Base-by-base conservation (phyloP, 2,797 vertebrate genomes). In the Syngnathus acus region DNA sequence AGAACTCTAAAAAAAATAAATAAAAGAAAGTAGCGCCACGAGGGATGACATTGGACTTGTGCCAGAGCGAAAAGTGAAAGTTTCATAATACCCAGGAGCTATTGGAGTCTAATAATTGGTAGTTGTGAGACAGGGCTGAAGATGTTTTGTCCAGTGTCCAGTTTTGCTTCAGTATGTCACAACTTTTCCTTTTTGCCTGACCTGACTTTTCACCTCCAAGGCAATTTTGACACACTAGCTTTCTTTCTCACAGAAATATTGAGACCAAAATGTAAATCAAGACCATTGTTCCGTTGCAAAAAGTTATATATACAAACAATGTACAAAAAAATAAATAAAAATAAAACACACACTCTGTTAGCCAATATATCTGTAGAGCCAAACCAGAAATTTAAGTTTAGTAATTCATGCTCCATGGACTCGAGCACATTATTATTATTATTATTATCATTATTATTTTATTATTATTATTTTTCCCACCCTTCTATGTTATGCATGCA, bases 91-190 rank as follows among this genome's bases (percentile, higher is more conserved):
- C 42, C 13, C 9, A 58, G 62, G 54, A 68, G 75, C 77, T 67
- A 71, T 74, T 73, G 73, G 73, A 79, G 83, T 32, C 71, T 79
- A 70, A 78, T 77, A 75, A 73, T 78, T 39, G 64, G 37, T 53
- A 63, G 50, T 66, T 72, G 70, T 69, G 60, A 78, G 70, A 67
- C 39, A 63, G 72, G 72, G 65, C 54, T 70, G 38, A 67, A 77
- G 68, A 68, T 65, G 68, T 80, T 83, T 70, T 64, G 38, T 65
- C 23, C 65, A 69, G 74, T 75, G 64, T 72, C 65, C 62, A 64
- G 73, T 70, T 77, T 60, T 71, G 66, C 57, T 68, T 71, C 66
- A 6, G 39, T n/a, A 10, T 75, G 66, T 77, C 72, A 68, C 55
- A 73, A 19, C n/a, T 68, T 60, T 58, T 67, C 39, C 43, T 50